These are phyloP conservation scores for Sarcophaga bullata DNA, from an alignment of 1,140 invertebrate species.

Conservation along the genomic window DNA sequence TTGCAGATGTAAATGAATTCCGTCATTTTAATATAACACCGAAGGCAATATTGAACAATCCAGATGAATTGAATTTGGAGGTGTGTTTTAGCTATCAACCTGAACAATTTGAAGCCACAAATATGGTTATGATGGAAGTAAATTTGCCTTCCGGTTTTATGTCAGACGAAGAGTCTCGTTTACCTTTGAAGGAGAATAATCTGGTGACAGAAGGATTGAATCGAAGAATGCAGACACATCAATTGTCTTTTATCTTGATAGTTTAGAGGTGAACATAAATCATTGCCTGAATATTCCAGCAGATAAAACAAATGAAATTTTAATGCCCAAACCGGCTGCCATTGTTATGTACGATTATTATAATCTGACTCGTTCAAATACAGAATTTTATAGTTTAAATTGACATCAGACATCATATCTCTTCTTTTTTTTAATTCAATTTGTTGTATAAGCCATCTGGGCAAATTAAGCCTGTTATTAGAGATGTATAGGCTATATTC, in stretches of 20 bases:
- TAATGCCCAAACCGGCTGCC: slow-evolving; percentile 84
- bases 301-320: slow-evolving; percentile 83
- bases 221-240: slow-evolving; percentile 80
- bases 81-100: slow-evolving; percentile 69
- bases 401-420: too few relatives aligned
- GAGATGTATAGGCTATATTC: too few relatives aligned
- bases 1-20: slow-evolving; percentile 81
- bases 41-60: slow-evolving; percentile 78
- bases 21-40: slow-evolving; percentile 83
- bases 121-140: slow-evolving; percentile 92
- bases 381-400: slow-evolving; percentile 75
- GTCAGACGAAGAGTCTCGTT: slow-evolving; percentile 58
- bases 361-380: slow-evolving; percentile 77
- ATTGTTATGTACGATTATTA: slow-evolving; percentile 93
- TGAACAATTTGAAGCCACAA: slow-evolving; percentile 67
- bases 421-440: too few relatives aligned
- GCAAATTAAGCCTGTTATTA: too few relatives aligned
- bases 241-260: slow-evolving; percentile 86
- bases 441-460: too few relatives aligned
- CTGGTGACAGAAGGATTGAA: slow-evolving; percentile 73
- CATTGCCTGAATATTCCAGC: slow-evolving; percentile 86
- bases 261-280: slow-evolving; percentile 73
- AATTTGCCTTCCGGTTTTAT: slow-evolving; percentile 85
- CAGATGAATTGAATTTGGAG: slow-evolving; percentile 75
- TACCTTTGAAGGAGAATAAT: slow-evolving; percentile 50